These are phyloP conservation scores for Drosophila longiperda DNA, from an alignment of 2,888 invertebrate genomes.

Conservation along the genomic window DNA sequence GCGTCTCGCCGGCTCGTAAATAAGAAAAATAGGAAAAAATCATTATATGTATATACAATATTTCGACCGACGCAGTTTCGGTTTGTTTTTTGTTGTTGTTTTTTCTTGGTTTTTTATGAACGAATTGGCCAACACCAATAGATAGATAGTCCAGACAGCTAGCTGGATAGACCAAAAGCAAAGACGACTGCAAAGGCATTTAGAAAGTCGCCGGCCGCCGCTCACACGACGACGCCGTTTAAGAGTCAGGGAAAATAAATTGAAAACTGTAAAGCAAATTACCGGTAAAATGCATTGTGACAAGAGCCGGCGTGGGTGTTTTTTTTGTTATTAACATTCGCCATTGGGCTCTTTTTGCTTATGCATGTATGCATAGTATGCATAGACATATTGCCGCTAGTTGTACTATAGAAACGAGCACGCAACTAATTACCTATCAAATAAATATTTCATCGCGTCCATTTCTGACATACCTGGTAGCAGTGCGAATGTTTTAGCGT, in stretches of 20 bases:
- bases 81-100: conserved; percentile 2
- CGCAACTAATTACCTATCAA: conserved; percentile 40
- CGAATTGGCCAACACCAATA: conserved; percentile 72
- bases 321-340: conserved; percentile 24
- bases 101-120: conserved; percentile 49
- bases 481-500: neutral
- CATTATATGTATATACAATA: conserved; percentile 34
- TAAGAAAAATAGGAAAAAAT: conserved; percentile 38
- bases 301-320: conserved; percentile 74
- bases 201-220: conserved; percentile 75
- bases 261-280: conserved; percentile 79
- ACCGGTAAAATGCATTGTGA: conserved; percentile 80
- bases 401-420: conserved; percentile 8
- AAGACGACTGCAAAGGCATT: conserved; percentile 63
- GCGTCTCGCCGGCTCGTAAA: conserved; percentile 46
- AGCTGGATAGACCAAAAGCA: conserved; percentile 49
- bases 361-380: conserved; percentile 19
- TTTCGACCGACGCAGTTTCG: conserved; percentile 35
- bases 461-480: conserved; percentile 3
- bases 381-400: conserved; percentile 12
- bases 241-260: conserved; percentile 72
- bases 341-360: conserved; percentile 30
- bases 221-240: conserved; percentile 60
- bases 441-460: conserved; percentile 34
- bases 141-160: conserved; percentile 65